Percentiles rank a stretch among this genome's conserved stretches.
Evolutionary conservation across 2,888 invertebrate species (phyloP).

Genomic region (Melinaea marsaeus): DNA sequence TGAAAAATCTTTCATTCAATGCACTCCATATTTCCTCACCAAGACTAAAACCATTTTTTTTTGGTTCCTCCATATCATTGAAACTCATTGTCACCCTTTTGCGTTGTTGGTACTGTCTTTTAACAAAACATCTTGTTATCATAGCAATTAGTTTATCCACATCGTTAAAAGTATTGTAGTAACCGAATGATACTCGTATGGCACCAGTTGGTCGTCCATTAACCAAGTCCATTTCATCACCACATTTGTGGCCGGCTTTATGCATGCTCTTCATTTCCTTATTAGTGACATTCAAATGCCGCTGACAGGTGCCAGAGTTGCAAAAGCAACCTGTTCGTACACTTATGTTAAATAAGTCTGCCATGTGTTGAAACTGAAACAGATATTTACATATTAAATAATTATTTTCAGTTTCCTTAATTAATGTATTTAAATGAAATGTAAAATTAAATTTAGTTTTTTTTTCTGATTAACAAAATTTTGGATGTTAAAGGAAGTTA

Average conservation of each 20-base stretch:
- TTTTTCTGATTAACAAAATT: too few species aligned
- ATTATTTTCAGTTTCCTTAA: neutral
- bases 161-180: conserved; percentile 87
- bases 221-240: conserved; percentile 91
- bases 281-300: conserved; percentile 83
- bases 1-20: conserved; percentile 19
- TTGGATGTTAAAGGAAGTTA: too few species aligned
- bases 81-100: conserved; percentile 47
- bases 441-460: too few species aligned
- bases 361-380: conserved; percentile 89
- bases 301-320: conserved; percentile 96
- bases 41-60: conserved; percentile 10
- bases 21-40: conserved; percentile 18
- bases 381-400: conserved; percentile 15
- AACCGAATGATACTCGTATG: conserved; percentile 94
- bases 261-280: conserved; percentile 86
- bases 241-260: conserved; percentile 93
- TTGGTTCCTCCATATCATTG: conserved; percentile 22
- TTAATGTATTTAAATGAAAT: neutral
- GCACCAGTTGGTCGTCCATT: conserved; percentile 95
- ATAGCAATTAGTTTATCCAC: conserved; percentile 84
- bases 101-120: conserved; percentile 45
- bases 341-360: conserved; percentile 90
- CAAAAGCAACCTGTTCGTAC: conserved; percentile 97
- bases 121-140: conserved; percentile 86